Evolutionary conservation across 2,113 vertebrate genomes (phyloP), one percentile per base, ranked within the genome.

Genomic region (Sardina pilchardus): DNA sequence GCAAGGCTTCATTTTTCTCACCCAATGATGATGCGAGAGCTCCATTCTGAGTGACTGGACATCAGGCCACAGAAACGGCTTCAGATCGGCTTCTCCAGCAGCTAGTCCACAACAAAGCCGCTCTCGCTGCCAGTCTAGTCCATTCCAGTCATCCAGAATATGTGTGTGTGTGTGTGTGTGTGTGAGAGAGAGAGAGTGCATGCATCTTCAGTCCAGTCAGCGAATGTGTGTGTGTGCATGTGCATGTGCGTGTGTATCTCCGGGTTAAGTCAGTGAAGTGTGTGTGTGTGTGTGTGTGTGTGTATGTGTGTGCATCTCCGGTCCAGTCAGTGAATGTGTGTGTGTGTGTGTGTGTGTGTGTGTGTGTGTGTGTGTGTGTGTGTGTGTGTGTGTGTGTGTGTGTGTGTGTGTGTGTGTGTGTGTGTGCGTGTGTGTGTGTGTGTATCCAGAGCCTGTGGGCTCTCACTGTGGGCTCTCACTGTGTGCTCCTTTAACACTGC

Each of bases 391-490:
- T 48, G 47, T 6, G 4, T 48, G 47, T 17, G 48, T 50, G 48
- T 50, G 48, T 19, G 10, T 50, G n/a, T 42, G 39, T 42, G 4
- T 42, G 39, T 42, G 39, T 42, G 39, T 42, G 39, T 39, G 39
- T 42, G 39, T 42, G 39, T 42, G 39, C 17, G 16, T 48, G 47
- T 6, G 4, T 48, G 47, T 17, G 48, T 50, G 48, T 50, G 48
- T 19, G 10, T 50, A 0, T 50, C 12, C 12, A 50, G 12, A 47
- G 45, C 45, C 45, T 6, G 45, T 47, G 12, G 92, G 91, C 85
- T 93, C 88, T 91, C 86, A 91, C 90, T n/a, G n/a, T n/a, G n/a
- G n/a, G n/a, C 91, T 92, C 91, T 93, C 90, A 90, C 83, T 81
- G 75, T 87, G 78, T 63, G 39, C 39, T 47, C 59, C 81, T 26